Conservation (phyloP, 2,113 vertebrate species). For the Entomyzon cyanotis region DNA sequence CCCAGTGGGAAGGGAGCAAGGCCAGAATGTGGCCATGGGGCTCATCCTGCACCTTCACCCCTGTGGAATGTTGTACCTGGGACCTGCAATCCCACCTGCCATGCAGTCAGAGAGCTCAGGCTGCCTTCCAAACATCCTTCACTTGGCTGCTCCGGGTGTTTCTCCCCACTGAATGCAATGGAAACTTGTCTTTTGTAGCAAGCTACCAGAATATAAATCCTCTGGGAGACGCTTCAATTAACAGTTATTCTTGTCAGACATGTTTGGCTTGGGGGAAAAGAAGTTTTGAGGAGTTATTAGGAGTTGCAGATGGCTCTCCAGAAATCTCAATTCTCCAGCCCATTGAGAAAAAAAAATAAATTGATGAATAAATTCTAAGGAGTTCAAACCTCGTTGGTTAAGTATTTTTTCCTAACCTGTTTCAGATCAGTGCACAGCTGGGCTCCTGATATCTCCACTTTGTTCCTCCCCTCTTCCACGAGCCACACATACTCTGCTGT, state of each 20-base stretch:
- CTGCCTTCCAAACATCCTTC: slow-evolving; percentile 15
- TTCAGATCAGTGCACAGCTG: slow-evolving; percentile 12
- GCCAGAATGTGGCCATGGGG: background rate
- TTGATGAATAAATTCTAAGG: background rate
- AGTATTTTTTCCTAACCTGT: slow-evolving; percentile 6
- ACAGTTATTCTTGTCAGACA: slow-evolving; percentile 39
- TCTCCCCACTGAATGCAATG: background rate
- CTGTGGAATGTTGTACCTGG: background rate
- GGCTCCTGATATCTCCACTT: background rate
- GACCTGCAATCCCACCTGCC: background rate
- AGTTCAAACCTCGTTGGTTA: background rate
- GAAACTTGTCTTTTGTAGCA: slow-evolving; percentile 6
- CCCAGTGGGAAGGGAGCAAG: background rate
- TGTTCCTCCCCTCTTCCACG: background rate
- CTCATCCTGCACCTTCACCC: background rate
- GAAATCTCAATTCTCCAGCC: background rate
- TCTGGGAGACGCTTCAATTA: slow-evolving; percentile 2
- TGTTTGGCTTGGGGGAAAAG: slow-evolving; percentile 23
- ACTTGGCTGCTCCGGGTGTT: background rate
- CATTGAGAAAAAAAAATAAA: background rate
- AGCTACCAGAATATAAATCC: slow-evolving; percentile 56
- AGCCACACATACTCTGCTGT: background rate
- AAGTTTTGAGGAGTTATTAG: background rate
- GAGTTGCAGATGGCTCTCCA: slow-evolving; percentile 3
- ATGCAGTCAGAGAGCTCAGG: background rate